Evolutionary conservation across 2,888 invertebrate genomes (phyloP), one percentile per base, ranked within the genome.

Genomic region (Cactoblastis cactorum): DNA sequence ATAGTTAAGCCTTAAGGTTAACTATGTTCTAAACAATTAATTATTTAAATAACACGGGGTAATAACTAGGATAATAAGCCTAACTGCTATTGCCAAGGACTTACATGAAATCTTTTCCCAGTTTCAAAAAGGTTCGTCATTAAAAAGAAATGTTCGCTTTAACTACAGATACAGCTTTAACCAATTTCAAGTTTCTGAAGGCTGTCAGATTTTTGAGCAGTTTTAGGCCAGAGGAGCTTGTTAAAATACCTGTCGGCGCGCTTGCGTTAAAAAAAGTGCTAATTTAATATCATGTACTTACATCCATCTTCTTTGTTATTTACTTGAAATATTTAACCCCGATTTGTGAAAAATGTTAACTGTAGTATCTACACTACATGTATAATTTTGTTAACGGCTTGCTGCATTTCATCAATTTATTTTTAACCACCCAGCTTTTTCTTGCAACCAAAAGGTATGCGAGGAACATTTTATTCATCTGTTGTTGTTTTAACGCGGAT

Each of bases 211-310:
- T 77, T 83, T 81, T 71, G 63, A 63, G 56, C 53, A 53, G 57
- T 63, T 65, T 71, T 65, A 61, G 62, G 65, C 71, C 61, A 61
- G 67, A 69, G 64, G 55, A 55, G 72, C 84, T 87, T 79, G 80
- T 87, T 86, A 87, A 87, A 83, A 86, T 84, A 73, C 80, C 83
- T 57, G 62, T 63, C 71, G 66, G 67, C 64, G 53, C 62, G 68
- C 62, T 65, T 62, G 77, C 70, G 74, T 69, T n/a, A 72, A 80
- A 71, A 76, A 76, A 77, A 69, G 70, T 73, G 74, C 73, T 77
- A 76, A 78, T 83, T 78, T 77, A 74, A 78, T 76, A 77, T 76
- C 77, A 9, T 9, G 5, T 9, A 28, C 9, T 17, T 17, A 72
- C 70, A 75, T 78, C 68, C 75, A 80, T 78, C 77, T 74, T 81